Evolutionary conservation across 2,888 invertebrate species (phyloP).

Genomic region (Ellobium chinense): DNA sequence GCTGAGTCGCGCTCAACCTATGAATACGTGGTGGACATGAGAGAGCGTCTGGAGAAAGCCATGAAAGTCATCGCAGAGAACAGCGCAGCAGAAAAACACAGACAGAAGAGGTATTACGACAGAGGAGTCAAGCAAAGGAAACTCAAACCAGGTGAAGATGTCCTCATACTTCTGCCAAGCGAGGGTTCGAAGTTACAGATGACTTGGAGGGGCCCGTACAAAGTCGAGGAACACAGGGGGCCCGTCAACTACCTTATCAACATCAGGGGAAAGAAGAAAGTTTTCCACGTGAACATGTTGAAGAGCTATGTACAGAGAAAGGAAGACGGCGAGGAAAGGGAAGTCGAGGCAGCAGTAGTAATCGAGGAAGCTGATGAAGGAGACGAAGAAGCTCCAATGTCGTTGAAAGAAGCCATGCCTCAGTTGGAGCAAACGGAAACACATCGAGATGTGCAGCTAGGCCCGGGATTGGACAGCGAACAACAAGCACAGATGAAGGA

Average conservation of each 20-base stretch:
- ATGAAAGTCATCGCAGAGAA: conserved; percentile 45
- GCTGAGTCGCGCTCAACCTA: conserved; percentile 32
- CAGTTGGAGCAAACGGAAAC: not conserved
- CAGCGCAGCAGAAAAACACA: conserved; percentile 8
- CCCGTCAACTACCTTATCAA: not conserved
- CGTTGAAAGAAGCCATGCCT: not conserved
- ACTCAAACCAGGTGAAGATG: conserved; percentile 50
- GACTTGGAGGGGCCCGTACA: no score
- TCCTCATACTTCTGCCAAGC: conserved; percentile 53
- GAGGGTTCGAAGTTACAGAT: no score
- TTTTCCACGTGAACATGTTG: not conserved
- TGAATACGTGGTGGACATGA: conserved; percentile 39
- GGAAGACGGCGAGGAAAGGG: not conserved
- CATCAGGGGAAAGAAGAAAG: not conserved
- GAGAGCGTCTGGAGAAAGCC: conserved; percentile 48
- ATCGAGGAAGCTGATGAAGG: not conserved
- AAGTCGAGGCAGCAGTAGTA: not conserved
- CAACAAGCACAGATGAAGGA: no score
- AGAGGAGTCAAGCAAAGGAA: conserved; percentile 38
- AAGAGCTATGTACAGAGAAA: not conserved
- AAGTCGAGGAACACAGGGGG: no score
- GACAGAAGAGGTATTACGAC: conserved; percentile 50
- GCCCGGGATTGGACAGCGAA: no score
- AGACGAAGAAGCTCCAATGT: not conserved
- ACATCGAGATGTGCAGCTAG: not conserved